A percentile compares a stretch with the other conserved stretches of the same genome.
phyloP scores from a whole-genome alignment of 2,797 vertebrate species.

The Pangasius sanitwongsei region DNA sequence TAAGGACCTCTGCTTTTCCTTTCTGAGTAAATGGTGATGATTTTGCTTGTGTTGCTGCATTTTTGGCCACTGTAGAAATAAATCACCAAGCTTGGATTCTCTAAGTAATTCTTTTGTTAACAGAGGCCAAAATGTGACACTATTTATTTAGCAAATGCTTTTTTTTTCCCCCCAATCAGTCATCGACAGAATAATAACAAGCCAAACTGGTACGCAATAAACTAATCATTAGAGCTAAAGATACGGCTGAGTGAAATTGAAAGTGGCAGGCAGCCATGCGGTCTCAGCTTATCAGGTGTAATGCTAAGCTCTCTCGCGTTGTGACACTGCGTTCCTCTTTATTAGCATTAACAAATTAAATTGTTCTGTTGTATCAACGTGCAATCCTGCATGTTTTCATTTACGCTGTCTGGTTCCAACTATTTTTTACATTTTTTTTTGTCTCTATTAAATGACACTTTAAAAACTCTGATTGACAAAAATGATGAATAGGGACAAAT shows the following conservation, averaged over 20 bases:
- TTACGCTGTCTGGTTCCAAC: neutral
- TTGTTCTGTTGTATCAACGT: constrained; percentile 42
- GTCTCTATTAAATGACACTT: constrained; percentile 68
- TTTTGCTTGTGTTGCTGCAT: neutral
- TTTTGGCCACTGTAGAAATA: neutral
- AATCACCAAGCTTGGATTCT: neutral
- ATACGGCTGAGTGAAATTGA: constrained; percentile 52
- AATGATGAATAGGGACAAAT: constrained; percentile 43
- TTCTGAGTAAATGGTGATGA: neutral
- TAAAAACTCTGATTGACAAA: constrained; percentile 62
- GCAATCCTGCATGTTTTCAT: neutral
- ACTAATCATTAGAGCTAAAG: constrained; percentile 61
- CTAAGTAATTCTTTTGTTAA: neutral
- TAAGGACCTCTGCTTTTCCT: neutral
- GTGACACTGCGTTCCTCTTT: constrained; percentile 16
- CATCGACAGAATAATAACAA: constrained; percentile 17
- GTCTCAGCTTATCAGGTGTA: constrained; percentile 10
- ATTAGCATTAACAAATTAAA: constrained; percentile 57
- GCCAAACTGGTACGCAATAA: constrained; percentile 35
- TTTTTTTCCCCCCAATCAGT: neutral
- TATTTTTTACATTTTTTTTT: constrained; percentile 52
- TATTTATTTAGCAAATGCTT: neutral
- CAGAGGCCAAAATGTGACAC: neutral
- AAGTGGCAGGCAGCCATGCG: constrained; percentile 40
- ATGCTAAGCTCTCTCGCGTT: constrained; percentile 40